Evolutionary conservation across 1,140 invertebrate genomes (phyloP).

Genomic region (Papilio polyxenes): DNA sequence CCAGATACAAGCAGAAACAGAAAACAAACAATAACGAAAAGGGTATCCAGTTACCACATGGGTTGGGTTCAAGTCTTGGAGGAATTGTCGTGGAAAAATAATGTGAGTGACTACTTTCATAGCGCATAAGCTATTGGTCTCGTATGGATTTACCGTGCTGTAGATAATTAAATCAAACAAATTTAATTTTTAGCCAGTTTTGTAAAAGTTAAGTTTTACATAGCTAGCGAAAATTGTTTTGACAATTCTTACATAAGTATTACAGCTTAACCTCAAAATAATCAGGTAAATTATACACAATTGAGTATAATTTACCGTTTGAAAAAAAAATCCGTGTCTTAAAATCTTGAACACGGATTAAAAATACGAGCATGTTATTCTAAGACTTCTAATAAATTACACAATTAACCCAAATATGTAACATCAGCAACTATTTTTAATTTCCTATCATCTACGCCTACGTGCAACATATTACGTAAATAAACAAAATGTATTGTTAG

Average conservation of each 20-base stretch:
- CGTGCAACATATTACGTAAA: background rate
- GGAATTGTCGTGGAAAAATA: conserved; percentile 62
- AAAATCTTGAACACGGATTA: conserved; percentile 6
- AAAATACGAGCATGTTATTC: background rate
- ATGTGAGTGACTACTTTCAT: conserved; percentile 45
- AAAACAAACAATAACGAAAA: conserved; percentile 41
- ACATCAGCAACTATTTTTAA: conserved; percentile 4
- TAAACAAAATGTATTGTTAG: conserved; percentile 21
- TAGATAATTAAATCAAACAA: too few species aligned
- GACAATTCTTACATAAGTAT: too few species aligned
- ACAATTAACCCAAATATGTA: conserved; percentile 6
- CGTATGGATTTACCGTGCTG: too few species aligned
- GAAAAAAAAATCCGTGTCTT: background rate
- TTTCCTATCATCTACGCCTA: background rate
- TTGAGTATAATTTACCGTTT: background rate
- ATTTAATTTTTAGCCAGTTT: too few species aligned
- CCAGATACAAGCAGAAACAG: conserved; percentile 23
- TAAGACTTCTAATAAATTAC: background rate
- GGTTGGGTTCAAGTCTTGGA: conserved; percentile 66
- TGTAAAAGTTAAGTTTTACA: too few species aligned
- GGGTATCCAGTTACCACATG: conserved; percentile 50
- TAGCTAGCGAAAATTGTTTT: too few species aligned
- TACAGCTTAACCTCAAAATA: too few species aligned
- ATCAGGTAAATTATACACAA: too few species aligned
- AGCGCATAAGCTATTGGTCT: background rate